Conservation (phyloP, 2,113 vertebrate species). For the Centropristis striata region DNA sequence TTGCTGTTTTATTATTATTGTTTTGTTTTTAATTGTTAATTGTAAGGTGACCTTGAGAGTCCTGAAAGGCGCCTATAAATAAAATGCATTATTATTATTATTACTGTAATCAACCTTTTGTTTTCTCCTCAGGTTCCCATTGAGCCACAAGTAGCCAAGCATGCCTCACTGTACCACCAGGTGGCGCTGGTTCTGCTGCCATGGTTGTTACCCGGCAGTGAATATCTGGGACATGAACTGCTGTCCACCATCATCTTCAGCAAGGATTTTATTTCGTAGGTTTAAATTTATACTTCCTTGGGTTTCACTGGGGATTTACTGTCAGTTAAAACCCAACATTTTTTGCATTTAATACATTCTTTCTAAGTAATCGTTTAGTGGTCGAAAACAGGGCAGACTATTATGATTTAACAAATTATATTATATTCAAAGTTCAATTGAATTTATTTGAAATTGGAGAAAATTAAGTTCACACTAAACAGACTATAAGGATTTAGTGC, state of each 20-base stretch:
- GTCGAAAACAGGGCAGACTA: not conserved
- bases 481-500: no score
- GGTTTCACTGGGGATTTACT: not conserved
- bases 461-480: no score
- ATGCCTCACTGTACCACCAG: slow-evolving; percentile 88
- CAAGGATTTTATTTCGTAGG: slow-evolving; percentile 93
- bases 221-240: slow-evolving; percentile 90
- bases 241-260: slow-evolving; percentile 90
- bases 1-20: no score
- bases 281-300: slow-evolving; percentile 22
- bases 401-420: slow-evolving; percentile 24
- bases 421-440: no score
- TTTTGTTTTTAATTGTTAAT: no score
- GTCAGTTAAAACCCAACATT: not conserved
- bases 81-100: no score
- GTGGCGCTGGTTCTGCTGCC: slow-evolving; percentile 90
- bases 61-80: no score
- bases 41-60: no score
- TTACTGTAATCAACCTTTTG: not conserved
- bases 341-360: not conserved
- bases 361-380: not conserved
- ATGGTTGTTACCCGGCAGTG: slow-evolving; percentile 93
- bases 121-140: slow-evolving; percentile 81
- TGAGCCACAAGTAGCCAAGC: slow-evolving; percentile 80
- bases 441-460: not conserved